Evolutionary conservation across 2,797 vertebrate species (phyloP), one percentile per base, ranked within the genome.

Genomic region (Cynodonichthys magdalenae): DNA sequence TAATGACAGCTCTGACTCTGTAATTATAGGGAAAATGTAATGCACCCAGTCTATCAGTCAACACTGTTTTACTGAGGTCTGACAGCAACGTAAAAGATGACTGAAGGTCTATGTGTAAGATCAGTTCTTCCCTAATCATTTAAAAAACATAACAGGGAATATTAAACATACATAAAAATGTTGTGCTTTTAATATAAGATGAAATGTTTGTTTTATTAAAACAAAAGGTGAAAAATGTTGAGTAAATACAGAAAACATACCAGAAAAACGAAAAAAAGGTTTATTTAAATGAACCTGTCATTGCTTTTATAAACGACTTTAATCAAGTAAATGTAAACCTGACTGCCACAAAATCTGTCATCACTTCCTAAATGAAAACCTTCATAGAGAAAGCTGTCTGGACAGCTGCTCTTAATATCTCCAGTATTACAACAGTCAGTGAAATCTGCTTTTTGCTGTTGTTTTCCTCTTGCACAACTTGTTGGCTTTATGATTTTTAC

Each of bases 1-100:
- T 81, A 82, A 88, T 87, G 63, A 83, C 71, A 59, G 59, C 64
- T 57, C 63, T 70, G 63, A 76, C 78, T 31, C 45, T 36, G 34
- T 88, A 79, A 90, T 90, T 83, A 86, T 15, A 85, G 74, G 71
- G 65, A 66, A 39, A 53, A 56, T 53, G 73, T 71, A 62, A 66
- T 52, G 29, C 28, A 19, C 42, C 28, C 36, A 65, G 71, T 41
- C 80, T 59, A 53, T 90, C 77, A 76, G 78, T 85, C 79, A 79
- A 59, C 82, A 77, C 56, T 59, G 53, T 69, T 53, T 71, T 18
- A 63, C 63, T 60, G 11, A 31, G 59, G 57, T 17, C 1, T 57
- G 59, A 61, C 73, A 66, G 59, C 57, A 81, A 75, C 59, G 62
- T 36, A 42, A 53, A 58, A 57, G 59, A 57, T 49, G 45, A 45